Evolutionary conservation across 2,113 vertebrate genomes (phyloP).

Genomic region (Capreolus pygargus): DNA sequence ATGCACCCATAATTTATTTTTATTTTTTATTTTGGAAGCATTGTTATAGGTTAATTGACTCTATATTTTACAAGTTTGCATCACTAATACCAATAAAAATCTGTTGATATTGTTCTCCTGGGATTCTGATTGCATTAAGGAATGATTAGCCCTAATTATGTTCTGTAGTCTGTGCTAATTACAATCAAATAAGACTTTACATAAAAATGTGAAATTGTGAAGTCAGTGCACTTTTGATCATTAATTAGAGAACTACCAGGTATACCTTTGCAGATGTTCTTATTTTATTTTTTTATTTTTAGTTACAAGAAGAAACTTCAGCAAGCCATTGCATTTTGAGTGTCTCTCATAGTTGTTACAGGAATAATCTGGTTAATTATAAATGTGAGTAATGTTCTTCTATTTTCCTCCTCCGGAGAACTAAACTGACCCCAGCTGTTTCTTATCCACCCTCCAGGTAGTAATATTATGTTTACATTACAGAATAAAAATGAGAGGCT

Average conservation of each 20-base stretch:
- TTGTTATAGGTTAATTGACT: conserved; percentile 68
- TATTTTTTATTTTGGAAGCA: conserved; percentile 74
- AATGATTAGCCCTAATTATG: conserved; percentile 83
- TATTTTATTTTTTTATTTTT: conserved; percentile 46
- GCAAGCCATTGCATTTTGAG: neutral
- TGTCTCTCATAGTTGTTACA: neutral
- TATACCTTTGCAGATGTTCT: conserved; percentile 65
- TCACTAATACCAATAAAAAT: conserved; percentile 77
- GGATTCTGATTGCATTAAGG: conserved; percentile 82
- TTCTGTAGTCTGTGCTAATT: conserved; percentile 82
- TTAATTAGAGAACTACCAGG: conserved; percentile 80
- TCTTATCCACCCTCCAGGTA: conserved; percentile 36
- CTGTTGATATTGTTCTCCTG: conserved; percentile 76
- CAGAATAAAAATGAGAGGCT: conserved; percentile 38
- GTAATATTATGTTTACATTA: conserved; percentile 56
- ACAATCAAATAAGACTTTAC: conserved; percentile 80
- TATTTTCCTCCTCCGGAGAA: conserved; percentile 27
- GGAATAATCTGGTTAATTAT: conserved; percentile 46
- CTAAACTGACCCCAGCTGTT: conserved; percentile 48
- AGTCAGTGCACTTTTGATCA: conserved; percentile 79
- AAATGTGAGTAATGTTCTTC: conserved; percentile 34
- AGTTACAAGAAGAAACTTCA: conserved; percentile 52
- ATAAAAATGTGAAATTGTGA: conserved; percentile 79
- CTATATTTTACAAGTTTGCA: conserved; percentile 74
- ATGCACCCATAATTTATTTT: conserved; percentile 66